These are phyloP conservation scores for Leucophora obtusa DNA, from an alignment of 2,888 invertebrate species.

Conservation along the genomic window DNA sequence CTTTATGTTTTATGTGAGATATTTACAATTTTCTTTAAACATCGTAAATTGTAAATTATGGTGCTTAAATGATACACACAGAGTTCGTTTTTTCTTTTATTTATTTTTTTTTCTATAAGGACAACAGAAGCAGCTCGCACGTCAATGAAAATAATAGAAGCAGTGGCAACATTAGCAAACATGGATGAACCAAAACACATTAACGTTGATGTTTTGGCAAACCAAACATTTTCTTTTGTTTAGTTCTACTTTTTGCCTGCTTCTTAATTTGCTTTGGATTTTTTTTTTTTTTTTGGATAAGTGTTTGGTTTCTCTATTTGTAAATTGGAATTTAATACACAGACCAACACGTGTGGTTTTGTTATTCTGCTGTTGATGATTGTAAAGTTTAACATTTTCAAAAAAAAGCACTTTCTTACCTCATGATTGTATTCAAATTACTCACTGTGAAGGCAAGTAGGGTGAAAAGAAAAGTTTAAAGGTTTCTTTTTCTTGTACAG, in stretches of 20 bases:
- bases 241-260: no score
- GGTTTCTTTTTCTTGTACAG: slow-evolving; percentile 1
- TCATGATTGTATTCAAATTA: slow-evolving; percentile 47
- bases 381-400: slow-evolving; percentile 41
- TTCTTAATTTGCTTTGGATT: no score
- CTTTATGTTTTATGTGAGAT: slow-evolving; percentile 28
- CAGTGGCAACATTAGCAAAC: neutral
- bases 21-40: slow-evolving; percentile 39
- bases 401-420: slow-evolving; percentile 8
- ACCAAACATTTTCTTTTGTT: slow-evolving; percentile 35
- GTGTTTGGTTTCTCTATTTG: slow-evolving; percentile 15
- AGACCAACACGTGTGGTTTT: slow-evolving; percentile 49
- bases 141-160: neutral
- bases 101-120: neutral
- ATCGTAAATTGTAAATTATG: slow-evolving; percentile 51
- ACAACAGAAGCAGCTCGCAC: neutral
- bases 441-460: neutral
- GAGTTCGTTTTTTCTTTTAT: slow-evolving; percentile 1
- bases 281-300: neutral
- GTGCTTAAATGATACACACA: slow-evolving; percentile 29
- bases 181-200: slow-evolving; percentile 34
- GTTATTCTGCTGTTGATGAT: slow-evolving; percentile 30
- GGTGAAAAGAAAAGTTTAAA: slow-evolving; percentile 9
- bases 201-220: slow-evolving; percentile 47
- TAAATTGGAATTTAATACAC: slow-evolving; percentile 61